Evolutionary conservation across 2,113 vertebrate genomes (phyloP), one percentile per base, ranked within the genome.

Genomic region (Zosterops lateralis): DNA sequence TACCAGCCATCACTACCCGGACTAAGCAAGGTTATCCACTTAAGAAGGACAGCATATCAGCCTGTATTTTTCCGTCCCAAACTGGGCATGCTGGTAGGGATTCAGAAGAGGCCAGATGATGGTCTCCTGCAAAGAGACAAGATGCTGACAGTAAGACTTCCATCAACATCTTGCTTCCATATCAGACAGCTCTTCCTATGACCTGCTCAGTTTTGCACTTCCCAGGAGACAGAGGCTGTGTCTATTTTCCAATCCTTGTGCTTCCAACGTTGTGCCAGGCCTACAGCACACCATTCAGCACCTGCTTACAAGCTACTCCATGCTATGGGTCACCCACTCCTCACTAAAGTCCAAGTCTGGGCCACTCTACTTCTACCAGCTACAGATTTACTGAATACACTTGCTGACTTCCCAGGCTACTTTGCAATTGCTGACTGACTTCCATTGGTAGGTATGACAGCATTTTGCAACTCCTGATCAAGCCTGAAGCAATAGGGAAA

Each of bases 231-330:
- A 53, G 61, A 60, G 34, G 61, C 48, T 47, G 25, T 40, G 29
- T 34, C 34, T 64, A 1, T 32, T 34, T 77, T 84, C 71, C 25
- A 6, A 47, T 65, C 38, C 14, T 34, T 1, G 0, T 7, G n/a
- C 3, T 47, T 60, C 51, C 47, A 81, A 0, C 0, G 0, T 15
- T 51, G 22, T 3, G 9, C 19, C 53, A 78, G 57, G 28, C 15
- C 36, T 51, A 38, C 16, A 9, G 26, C 32, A 61, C 19, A 20
- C 24, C 25, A 6, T 17, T 45, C 2, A 5, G 31, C 34, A 50
- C 5, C 68, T 58, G 25, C 56, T 44, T 71, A 79, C 44, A 40
- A 60, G 44, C 40, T 47, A 65, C 22, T 26, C 34, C 32, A 32
- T 11, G 10, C 31, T 50, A 29, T 0, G 9, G 26, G 34, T 12